Conservation (phyloP, 2,888 invertebrate genomes). For the Atethmia centrago region DNA sequence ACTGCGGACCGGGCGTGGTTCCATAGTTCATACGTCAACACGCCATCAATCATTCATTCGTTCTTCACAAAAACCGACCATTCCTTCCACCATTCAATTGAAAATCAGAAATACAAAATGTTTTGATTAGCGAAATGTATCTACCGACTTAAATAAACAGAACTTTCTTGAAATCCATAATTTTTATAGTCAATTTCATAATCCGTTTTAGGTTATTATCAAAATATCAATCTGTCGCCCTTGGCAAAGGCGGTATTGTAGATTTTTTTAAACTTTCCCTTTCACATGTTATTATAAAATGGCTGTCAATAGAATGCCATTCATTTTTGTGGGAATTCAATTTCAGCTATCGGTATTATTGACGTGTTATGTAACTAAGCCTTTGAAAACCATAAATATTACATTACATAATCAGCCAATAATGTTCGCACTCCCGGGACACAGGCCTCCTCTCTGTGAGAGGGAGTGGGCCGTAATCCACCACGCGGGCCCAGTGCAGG, state of each 20-base stretch:
- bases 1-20: conserved; percentile 19
- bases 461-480: no score
- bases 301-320: conserved; percentile 19
- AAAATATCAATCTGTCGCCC: conserved; percentile 28
- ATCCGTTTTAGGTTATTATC: conserved; percentile 24
- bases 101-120: conserved; percentile 19
- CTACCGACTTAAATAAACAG: conserved; percentile 9
- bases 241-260: conserved; percentile 43
- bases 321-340: conserved; percentile 26
- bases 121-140: conserved; percentile 29
- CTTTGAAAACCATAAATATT: no score
- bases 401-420: no score
- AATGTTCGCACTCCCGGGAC: no score
- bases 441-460: no score
- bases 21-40: conserved; percentile 42
- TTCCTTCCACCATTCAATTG: conserved; percentile 31
- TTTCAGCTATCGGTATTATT: background rate
- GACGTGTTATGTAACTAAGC: background rate
- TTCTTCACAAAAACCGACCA: conserved; percentile 29
- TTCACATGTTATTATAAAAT: conserved; percentile 1
- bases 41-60: conserved; percentile 52
- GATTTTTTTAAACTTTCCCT: conserved; percentile 28
- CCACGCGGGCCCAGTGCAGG: no score
- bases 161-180: background rate
- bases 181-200: conserved; percentile 17